Percentiles rank a stretch among this genome's conserved stretches.
Conservation (phyloP, 2,113 vertebrate genomes). For the Pteropus alecto region DNA sequence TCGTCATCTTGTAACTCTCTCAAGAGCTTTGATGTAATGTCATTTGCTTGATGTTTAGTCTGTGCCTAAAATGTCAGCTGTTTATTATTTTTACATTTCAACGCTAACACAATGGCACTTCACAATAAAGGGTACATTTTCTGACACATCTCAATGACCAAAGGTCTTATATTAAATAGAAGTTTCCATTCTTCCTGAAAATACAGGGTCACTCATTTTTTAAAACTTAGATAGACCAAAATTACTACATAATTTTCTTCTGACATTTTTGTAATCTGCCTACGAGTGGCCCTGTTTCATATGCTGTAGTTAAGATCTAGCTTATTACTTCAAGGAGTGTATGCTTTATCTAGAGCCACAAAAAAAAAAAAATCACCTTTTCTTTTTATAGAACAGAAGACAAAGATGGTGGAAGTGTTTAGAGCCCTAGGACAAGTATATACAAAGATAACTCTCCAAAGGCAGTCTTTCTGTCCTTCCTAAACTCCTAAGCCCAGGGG, state of each 20-base stretch:
- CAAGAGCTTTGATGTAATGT: conserved; percentile 38
- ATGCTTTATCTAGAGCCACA: background rate
- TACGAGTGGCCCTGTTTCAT: background rate
- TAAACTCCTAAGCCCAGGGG: background rate
- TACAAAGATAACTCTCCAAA: background rate
- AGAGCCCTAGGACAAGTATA: background rate
- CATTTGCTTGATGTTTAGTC: conserved; percentile 67
- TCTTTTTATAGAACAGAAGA: background rate
- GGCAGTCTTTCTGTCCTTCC: background rate
- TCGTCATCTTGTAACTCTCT: conserved; percentile 32
- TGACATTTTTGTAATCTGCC: conserved; percentile 29
- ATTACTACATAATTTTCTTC: conserved; percentile 51
- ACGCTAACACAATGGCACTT: conserved; percentile 54
- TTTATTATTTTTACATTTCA: conserved; percentile 75
- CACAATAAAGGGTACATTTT: conserved; percentile 66
- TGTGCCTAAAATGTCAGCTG: conserved; percentile 73
- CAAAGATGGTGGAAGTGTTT: background rate
- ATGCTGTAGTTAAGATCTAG: background rate
- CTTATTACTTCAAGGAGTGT: background rate
- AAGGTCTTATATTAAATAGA: conserved; percentile 65
- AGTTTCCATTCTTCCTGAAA: conserved; percentile 55
- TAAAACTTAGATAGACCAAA: background rate
- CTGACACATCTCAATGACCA: conserved; percentile 61
- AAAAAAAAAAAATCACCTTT: background rate
- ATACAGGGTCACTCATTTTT: conserved; percentile 43